phyloP scores from a whole-genome alignment of 2,797 vertebrate species.

The Pseudomugil gertrudae region DNA sequence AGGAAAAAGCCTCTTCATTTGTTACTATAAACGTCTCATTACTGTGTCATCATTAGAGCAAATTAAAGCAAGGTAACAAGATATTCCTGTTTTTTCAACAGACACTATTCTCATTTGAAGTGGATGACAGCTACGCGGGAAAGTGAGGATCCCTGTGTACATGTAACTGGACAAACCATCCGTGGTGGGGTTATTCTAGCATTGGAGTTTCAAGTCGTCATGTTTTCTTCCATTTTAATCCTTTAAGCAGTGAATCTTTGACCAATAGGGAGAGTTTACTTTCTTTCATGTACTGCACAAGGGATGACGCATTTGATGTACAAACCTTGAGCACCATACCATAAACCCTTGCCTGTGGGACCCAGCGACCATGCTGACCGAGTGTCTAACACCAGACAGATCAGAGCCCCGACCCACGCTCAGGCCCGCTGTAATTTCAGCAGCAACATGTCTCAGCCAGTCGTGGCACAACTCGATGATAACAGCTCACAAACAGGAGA shows the following conservation, averaged over 20 bases:
- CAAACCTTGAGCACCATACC: constrained; percentile 39
- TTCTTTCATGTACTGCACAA: constrained; percentile 16
- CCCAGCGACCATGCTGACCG: constrained; percentile 89
- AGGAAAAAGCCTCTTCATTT: constrained; percentile 33
- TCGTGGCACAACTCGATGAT: constrained; percentile 54
- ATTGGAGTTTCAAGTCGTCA: constrained; percentile 31
- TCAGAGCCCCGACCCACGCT: constrained; percentile 73
- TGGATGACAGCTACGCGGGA: constrained; percentile 38
- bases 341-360: constrained; percentile 58
- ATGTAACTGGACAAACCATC: constrained; percentile 54
- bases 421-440: constrained; percentile 52
- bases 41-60: constrained; percentile 20
- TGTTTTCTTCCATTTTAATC: no score
- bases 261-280: neutral
- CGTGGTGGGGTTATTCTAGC: constrained; percentile 60
- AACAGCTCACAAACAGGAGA: constrained; percentile 67
- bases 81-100: constrained; percentile 32
- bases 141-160: constrained; percentile 27
- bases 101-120: constrained; percentile 26
- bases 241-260: constrained; percentile 14
- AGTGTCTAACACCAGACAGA: constrained; percentile 78
- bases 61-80: constrained; percentile 24
- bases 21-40: constrained; percentile 19
- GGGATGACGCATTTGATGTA: constrained; percentile 48
- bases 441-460: constrained; percentile 75